Base-by-base conservation (phyloP, 2,113 vertebrate genomes). In the Labeo catla region DNA sequence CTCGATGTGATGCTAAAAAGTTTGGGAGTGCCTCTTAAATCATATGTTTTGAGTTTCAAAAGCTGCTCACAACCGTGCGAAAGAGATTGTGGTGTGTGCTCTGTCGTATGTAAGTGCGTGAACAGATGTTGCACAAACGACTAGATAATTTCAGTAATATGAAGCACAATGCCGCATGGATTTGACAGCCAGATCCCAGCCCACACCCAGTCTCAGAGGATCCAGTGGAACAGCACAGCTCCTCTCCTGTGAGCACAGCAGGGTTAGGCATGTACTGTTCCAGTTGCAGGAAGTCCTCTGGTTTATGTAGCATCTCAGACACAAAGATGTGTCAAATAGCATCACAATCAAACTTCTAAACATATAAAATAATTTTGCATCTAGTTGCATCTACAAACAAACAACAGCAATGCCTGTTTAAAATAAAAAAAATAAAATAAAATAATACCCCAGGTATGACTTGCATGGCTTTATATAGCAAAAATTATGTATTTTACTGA, bases 301-400 rank as follows among this genome's bases (percentile, higher is more conserved):
- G 72, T 89, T 87, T 84, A 50, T 83, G 68, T 2, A 89, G 87
- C 84, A 91, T 91, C 88, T 87, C 87, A 86, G 87, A 61, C 66
- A 34, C 19, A 52, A 54, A 66, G 63, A 57, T 8, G 23, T 77
- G 77, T 36, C 52, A 68, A 47, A 47, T 43, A 83, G 49, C 65
- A 70, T 83, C 23, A 59, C 65, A 79, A 80, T 78, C 82, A 52
- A 79, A 59, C 63, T 84, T 28, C 65, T 86, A 86, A 52, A 83
- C 61, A 28, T 84, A 84, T 13, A 0, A 49, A 74, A 49, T 23
- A 8, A 80, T 89, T 86, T 61, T 76, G 54, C 50, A 54, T 70
- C 6, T 61, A 72, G 54, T 39, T 77, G 59, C 43, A 76, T 78
- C 57, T 61, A 70, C 23, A 77, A 0, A 13, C 43, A 73, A 45